Conservation (phyloP, 1,140 invertebrate species). For the Zaprionus gabonicus region DNA sequence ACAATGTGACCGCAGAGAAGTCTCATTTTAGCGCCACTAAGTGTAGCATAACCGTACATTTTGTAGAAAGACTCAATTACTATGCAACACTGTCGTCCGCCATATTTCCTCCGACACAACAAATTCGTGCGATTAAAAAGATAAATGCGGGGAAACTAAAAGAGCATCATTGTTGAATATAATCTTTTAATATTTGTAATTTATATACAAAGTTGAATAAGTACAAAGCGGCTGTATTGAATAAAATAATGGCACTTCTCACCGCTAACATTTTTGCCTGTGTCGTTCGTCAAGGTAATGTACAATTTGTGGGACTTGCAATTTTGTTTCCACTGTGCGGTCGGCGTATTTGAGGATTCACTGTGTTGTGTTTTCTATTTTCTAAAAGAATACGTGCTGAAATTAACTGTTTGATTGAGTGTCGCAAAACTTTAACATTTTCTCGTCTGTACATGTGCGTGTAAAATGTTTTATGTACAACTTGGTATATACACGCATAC, state of each 20-base stretch:
- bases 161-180: slow-evolving; percentile 44
- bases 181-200: slow-evolving; percentile 5
- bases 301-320: slow-evolving; percentile 57
- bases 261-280: slow-evolving; percentile 53
- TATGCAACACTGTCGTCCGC: slow-evolving; percentile 71
- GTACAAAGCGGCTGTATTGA: slow-evolving; percentile 20
- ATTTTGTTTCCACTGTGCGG: slow-evolving; percentile 43
- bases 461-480: slow-evolving; percentile 39
- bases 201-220: slow-evolving; percentile 4
- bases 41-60: slow-evolving; percentile 20
- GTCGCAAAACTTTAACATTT: background rate
- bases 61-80: background rate
- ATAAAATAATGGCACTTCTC: slow-evolving; percentile 35
- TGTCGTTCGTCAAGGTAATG: slow-evolving; percentile 67
- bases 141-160: slow-evolving; percentile 54
- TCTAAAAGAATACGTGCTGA: slow-evolving; percentile 3
- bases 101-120: slow-evolving; percentile 80
- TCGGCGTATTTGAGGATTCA: slow-evolving; percentile 25
- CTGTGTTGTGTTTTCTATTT: slow-evolving; percentile 15
- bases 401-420: background rate
- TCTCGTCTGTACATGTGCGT: slow-evolving; percentile 20
- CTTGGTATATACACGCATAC: slow-evolving; percentile 23
- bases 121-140: slow-evolving; percentile 66
- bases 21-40: slow-evolving; percentile 31
- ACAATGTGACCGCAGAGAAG: slow-evolving; percentile 55